phyloP scores from a whole-genome alignment of 1,140 invertebrate species.

The Eurosta solidaginis region DNA sequence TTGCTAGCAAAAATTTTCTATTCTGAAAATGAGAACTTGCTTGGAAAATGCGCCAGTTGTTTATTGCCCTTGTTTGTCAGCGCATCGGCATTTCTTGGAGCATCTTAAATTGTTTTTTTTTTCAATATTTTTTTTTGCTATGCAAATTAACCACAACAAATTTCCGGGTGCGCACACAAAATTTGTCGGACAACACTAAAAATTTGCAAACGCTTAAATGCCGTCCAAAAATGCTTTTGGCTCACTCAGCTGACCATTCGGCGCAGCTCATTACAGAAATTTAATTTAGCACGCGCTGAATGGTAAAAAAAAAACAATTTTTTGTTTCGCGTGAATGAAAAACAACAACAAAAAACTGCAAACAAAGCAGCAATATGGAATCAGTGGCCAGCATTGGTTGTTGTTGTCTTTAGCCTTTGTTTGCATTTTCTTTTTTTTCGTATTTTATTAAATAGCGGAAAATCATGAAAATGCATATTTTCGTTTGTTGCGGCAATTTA shows the following conservation, averaged over 20 bases:
- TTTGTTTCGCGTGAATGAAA: background rate
- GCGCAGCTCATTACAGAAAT: background rate
- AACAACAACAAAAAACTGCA: background rate
- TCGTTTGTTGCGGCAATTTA: conserved; percentile 1
- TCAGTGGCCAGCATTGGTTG: background rate
- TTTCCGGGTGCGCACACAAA: background rate
- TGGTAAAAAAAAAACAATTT: background rate
- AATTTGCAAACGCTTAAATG: background rate
- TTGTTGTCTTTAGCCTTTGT: background rate
- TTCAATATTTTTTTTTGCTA: conserved; percentile 1
- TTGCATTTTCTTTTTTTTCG: background rate
- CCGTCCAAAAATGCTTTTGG: too few species aligned
- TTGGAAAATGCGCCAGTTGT: too few species aligned
- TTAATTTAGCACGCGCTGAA: background rate
- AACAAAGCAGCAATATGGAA: too few species aligned
- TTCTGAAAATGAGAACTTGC: background rate
- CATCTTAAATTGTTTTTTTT: background rate
- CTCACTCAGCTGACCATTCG: too few species aligned
- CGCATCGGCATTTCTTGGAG: background rate
- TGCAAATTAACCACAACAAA: conserved; percentile 13
- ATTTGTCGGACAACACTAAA: conserved; percentile 1
- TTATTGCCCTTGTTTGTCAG: background rate
- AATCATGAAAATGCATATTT: conserved; percentile 14
- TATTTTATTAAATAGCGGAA: conserved; percentile 14
- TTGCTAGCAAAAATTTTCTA: too few species aligned